Conservation (phyloP, 2,113 vertebrate species). For the Gambusia affinis region DNA sequence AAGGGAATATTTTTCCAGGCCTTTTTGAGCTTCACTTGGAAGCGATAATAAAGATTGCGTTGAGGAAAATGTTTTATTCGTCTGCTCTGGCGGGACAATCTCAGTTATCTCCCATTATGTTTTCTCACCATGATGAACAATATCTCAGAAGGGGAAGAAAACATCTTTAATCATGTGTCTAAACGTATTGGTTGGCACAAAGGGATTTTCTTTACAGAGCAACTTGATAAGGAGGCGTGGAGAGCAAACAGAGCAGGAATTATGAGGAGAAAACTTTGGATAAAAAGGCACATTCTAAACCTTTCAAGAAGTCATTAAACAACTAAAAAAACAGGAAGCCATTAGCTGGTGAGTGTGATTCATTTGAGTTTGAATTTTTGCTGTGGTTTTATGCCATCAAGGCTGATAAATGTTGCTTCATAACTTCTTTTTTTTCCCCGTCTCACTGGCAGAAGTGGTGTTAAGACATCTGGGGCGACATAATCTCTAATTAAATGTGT, state of each 20-base stretch:
- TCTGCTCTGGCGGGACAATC: slow-evolving; percentile 13
- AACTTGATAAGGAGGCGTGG: slow-evolving; percentile 9
- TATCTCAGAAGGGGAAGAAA: slow-evolving; percentile 35
- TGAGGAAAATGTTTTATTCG: slow-evolving; percentile 28
- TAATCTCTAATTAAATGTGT: not conserved
- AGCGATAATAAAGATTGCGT: slow-evolving; percentile 49
- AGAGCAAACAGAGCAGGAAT: not conserved
- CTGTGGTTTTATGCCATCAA: not conserved
- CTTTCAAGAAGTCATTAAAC: not conserved
- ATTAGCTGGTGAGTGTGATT: not conserved
- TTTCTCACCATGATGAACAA: slow-evolving; percentile 29
- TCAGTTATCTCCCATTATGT: slow-evolving; percentile 37
- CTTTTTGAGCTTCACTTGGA: slow-evolving; percentile 31
- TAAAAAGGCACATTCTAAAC: not conserved
- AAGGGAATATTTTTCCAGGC: slow-evolving; percentile 35
- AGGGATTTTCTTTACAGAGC: slow-evolving; percentile 20
- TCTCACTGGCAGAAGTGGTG: not conserved
- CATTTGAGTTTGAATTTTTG: not conserved
- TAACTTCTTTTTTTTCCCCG: not conserved
- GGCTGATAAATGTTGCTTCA: not conserved
- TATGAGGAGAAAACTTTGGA: slow-evolving; percentile 4
- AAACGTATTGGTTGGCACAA: slow-evolving; percentile 17
- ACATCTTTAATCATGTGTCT: slow-evolving; percentile 45
- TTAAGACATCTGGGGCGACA: not conserved
- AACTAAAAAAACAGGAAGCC: not conserved